Evolutionary conservation across 2,888 invertebrate genomes (phyloP).

Genomic region (Himalopsyche kuldschensis): DNA sequence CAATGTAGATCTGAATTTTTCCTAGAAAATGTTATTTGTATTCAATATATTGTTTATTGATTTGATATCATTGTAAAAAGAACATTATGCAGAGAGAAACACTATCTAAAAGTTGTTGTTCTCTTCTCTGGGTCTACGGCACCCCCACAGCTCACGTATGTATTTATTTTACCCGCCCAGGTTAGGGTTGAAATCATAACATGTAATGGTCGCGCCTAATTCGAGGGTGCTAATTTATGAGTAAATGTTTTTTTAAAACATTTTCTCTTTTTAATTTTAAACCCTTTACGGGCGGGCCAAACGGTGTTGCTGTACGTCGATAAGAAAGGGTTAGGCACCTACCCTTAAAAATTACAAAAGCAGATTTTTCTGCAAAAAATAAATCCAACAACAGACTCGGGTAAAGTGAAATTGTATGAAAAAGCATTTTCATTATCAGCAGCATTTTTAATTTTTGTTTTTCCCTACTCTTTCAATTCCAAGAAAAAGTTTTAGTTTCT

Average conservation of each 20-base stretch:
- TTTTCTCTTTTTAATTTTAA: not conserved
- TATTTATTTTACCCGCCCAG: not conserved
- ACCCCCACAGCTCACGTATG: not conserved
- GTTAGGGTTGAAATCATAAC: not conserved
- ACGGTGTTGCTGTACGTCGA: not conserved
- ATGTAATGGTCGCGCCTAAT: not conserved
- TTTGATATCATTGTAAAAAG: too few species aligned
- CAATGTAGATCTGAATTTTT: too few species aligned
- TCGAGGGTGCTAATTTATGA: not conserved
- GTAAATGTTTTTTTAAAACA: not conserved
- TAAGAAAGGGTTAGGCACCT: not conserved
- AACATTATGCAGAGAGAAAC: too few species aligned
- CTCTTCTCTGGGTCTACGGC: not conserved
- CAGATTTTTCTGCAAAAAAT: not conserved
- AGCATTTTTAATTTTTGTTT: too few species aligned
- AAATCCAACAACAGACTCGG: not conserved
- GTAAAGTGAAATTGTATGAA: not conserved
- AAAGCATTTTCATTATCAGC: too few species aligned
- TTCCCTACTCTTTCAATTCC: too few species aligned
- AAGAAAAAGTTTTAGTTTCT: too few species aligned
- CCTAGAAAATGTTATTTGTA: too few species aligned
- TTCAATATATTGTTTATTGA: too few species aligned
- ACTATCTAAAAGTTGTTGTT: too few species aligned
- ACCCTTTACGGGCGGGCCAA: not conserved
- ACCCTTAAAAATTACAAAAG: not conserved